Base-by-base conservation (phyloP, 30 jellyfish, hydroid and myxozoan genomes). In the Cassiopea andromeda region DNA sequence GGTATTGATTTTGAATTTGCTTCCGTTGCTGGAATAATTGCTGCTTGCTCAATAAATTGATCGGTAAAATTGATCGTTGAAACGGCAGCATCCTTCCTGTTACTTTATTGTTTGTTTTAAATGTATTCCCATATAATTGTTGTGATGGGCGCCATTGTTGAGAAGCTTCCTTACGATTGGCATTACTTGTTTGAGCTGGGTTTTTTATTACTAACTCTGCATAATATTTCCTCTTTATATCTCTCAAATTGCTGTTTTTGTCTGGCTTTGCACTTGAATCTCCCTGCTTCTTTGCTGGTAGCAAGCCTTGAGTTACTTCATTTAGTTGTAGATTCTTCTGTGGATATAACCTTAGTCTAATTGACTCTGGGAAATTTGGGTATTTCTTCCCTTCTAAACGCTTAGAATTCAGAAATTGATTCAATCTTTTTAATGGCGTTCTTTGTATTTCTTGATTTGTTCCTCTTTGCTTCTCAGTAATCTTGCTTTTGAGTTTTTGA, bases 281-380 rank as follows among this genome's bases (percentile, higher is more conserved):
- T 64, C 7, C 64, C 10, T 54, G 64, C 64, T 64, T 64, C 27
- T 2, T 47, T n/a, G 75, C 2, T 8, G 87, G 19, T 14, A 44
- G 38, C 57, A 69, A 47, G 12, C 19, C 70, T 17, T 69, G 73
- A 43, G 91, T 57, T 13, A 69, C 49, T 18, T 27, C 50, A 60
- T 83, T 69, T 7, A 83, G 38, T 12, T 83, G n/a, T 17, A 71
- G 46, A 54, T 61, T 73, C 1, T 46, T 61, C 6, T 70, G 83
- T 27, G 91, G 85, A 48, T 69, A 83, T 66, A 83, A 15, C 60
- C 91, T 60, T 16, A 83, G 57, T 19, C 58, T 69, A 61, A 83
- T 83, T 15, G 84, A 68, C 44, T 83, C 91, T 8, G 91, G 91
- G 38, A 83, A 69, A 7, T 7, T 38, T 12, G 17, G 70, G 1